These are phyloP conservation scores for Lepidurus couesii DNA, from an alignment of 1,140 invertebrate genomes.

Conservation along the genomic window DNA sequence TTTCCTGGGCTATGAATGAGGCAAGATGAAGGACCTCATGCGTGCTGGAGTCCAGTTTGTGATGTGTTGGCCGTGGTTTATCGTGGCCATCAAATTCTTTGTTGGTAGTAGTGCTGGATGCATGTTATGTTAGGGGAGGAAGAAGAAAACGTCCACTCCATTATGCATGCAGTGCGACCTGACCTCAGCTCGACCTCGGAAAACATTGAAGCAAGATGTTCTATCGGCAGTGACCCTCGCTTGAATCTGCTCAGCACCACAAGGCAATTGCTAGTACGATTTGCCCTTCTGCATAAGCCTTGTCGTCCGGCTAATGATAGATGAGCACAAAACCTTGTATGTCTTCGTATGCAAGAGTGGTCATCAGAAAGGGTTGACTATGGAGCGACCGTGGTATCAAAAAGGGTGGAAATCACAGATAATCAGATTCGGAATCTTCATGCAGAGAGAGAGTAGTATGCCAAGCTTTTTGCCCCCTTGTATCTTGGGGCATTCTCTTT, in stretches of 20 bases:
- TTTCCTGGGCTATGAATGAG: background rate
- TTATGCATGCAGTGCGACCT: background rate
- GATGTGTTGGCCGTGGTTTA: background rate
- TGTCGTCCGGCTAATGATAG: background rate
- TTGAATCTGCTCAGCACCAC: too few relatives aligned
- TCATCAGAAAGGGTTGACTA: background rate
- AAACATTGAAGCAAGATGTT: background rate
- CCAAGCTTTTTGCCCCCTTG: background rate
- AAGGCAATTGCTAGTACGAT: too few relatives aligned
- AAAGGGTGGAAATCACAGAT: background rate
- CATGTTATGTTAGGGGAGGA: background rate
- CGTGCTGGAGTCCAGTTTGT: background rate
- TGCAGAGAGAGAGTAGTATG: background rate
- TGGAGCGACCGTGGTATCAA: background rate
- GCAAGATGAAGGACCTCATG: background rate
- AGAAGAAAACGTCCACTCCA: background rate
- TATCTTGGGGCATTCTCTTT: background rate
- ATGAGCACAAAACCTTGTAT: background rate
- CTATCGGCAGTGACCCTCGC: background rate
- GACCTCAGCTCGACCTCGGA: background rate
- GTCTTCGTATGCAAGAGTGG: slow-evolving; percentile 1
- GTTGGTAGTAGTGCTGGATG: background rate
- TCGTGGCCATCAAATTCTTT: slow-evolving; percentile 3
- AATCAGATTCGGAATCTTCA: background rate
- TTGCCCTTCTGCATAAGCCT: too few relatives aligned